Percentiles rank a stretch among this genome's conserved stretches.
These are phyloP conservation scores for Octopus sinensis DNA, from an alignment of 1,140 invertebrate genomes.

Conservation along the genomic window DNA sequence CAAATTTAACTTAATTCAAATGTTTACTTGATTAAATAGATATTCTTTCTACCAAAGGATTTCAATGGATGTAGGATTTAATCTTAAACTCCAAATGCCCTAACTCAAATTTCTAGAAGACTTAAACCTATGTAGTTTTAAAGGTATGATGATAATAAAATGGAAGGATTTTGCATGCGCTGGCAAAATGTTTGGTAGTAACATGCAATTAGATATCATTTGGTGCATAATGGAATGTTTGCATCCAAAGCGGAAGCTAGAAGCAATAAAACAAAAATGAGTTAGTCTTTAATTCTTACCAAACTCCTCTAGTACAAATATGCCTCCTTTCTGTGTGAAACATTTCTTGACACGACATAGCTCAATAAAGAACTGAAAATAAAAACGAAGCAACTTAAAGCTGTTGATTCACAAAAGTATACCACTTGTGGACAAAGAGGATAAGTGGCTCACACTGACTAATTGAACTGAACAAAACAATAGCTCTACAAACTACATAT, in stretches of 20 bases:
- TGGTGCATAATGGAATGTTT: slow-evolving; percentile 16
- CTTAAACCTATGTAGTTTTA: background rate
- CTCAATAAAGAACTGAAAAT: slow-evolving; percentile 97
- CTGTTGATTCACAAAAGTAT: slow-evolving; percentile 18
- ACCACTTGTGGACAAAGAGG: slow-evolving; percentile 13
- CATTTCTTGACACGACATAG: slow-evolving; percentile 99
- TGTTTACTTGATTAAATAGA: background rate
- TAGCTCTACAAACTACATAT: background rate
- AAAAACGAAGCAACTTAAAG: slow-evolving; percentile 53
- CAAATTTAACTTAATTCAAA: background rate
- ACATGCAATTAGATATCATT: slow-evolving; percentile 10
- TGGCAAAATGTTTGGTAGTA: slow-evolving; percentile 9
- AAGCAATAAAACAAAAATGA: slow-evolving; percentile 33
- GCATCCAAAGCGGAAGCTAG: slow-evolving; percentile 15
- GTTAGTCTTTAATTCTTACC: slow-evolving; percentile 88
- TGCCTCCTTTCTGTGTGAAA: slow-evolving; percentile 96
- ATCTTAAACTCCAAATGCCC: background rate
- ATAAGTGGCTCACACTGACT: background rate
- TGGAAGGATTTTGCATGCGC: slow-evolving; percentile 12
- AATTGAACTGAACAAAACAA: background rate
- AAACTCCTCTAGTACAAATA: slow-evolving; percentile 90
- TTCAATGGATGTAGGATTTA: background rate
- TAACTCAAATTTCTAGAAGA: background rate
- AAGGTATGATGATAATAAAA: slow-evolving; percentile 1
- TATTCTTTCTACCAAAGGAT: background rate